phyloP scores from a whole-genome alignment of 1,140 invertebrate species.

The Pentalonia nigronervosa region DNA sequence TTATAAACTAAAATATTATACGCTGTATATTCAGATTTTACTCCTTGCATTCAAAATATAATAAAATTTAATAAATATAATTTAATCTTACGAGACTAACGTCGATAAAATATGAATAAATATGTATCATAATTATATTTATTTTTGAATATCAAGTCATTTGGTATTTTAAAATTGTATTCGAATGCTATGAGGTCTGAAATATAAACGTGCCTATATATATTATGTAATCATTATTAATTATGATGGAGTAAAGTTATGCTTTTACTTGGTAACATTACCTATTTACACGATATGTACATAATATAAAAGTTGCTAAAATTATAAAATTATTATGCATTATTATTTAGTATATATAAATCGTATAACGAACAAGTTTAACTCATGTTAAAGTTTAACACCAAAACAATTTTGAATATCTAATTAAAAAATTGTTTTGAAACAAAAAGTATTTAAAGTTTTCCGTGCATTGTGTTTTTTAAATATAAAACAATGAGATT shows the following conservation, averaged over 20 bases:
- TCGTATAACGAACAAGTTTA: not conserved
- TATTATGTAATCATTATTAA: not conserved
- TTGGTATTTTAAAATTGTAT: not conserved
- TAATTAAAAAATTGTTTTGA: not conserved
- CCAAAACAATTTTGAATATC: not conserved
- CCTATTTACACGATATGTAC: not conserved
- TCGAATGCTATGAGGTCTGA: not conserved
- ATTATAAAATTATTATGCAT: not conserved
- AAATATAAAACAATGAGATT: not conserved
- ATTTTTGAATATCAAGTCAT: not conserved
- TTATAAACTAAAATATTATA: too few relatives aligned
- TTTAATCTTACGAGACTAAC: not conserved
- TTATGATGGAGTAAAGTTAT: constrained; percentile 1
- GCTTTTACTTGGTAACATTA: not conserved
- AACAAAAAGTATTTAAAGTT: not conserved
- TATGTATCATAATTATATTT: not conserved
- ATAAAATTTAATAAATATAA: not conserved
- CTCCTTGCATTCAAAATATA: not conserved
- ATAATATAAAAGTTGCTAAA: not conserved
- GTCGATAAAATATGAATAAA: not conserved
- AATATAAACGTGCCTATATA: not conserved
- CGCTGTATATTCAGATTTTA: not conserved
- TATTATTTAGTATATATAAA: not conserved
- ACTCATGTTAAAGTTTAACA: not conserved
- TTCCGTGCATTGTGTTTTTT: not conserved